Evolutionary conservation across 2,113 vertebrate species (phyloP), one percentile per base, ranked within the genome.

Genomic region (Galbula dea): DNA sequence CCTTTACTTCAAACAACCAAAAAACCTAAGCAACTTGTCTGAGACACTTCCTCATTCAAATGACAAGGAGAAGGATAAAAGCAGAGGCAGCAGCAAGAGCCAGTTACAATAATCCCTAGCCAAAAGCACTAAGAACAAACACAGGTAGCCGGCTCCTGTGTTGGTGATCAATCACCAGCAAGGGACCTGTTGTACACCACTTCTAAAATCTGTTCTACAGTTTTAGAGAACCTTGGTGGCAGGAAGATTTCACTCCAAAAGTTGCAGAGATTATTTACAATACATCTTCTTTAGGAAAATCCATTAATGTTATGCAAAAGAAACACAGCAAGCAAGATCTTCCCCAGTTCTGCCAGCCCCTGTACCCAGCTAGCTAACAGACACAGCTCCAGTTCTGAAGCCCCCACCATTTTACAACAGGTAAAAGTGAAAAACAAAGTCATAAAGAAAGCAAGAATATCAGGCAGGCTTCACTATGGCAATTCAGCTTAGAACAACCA

Each of bases 11-110:
- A 34, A 95, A 81, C 52, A 36, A 65, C n/a, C 8, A 61, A 62
- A 86, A 79, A 81, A 59, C 29, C 45, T 39, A 27, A 15, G 12
- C 75, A 83, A 89, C 95, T 97, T 96, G 96, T 94, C 97, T 83
- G 83, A 87, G 81, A 83, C 32, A 86, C 8, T 85, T 97, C 83
- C 92, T 97, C 95, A 96, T 96, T 97, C 7, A 29, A 97, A 95
- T 61, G 57, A 65, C 17, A 75, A 81, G 5, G 57, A 94, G 92
- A 80, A 90, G 48, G 90, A 69, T 83, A 94, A 80, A 91, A 34
- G 81, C 83, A 86, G 92, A 46, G n/a, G n/a, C n/a, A n/a, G n/a
- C 39, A 46, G 91, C 82, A 72, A 93, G 90, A 89, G 21, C 45
- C 61, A 51, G 86, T 36, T 82, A 49, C 52, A 59, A 48, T 19